Base-by-base conservation (phyloP, 2,113 vertebrate species). In the Shinisaurus crocodilurus region DNA sequence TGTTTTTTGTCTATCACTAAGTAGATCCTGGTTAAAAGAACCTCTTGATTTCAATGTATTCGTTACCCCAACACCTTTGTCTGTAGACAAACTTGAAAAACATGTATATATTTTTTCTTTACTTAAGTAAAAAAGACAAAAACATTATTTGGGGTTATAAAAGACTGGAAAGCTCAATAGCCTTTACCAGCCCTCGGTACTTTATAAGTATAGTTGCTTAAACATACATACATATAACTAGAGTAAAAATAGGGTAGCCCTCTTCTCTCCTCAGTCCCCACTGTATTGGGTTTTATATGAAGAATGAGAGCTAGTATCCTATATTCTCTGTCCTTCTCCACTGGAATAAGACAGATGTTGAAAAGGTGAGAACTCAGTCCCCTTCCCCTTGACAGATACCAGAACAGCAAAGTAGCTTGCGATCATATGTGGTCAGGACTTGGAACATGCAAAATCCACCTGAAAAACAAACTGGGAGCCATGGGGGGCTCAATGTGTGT, bases 1-100 rank as follows among this genome's bases (percentile, higher is more conserved):
- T 84, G 67, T 15, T 88, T 93, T 91, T 87, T 43, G 48, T 89
- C 88, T 87, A 32, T 57, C 72, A 72, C 60, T 88, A 69, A 86
- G 25, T 76, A 91, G 37, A 87, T 67, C 45, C n/a, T 63, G 9
- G 25, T 37, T 23, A 34, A 82, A 60, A 60, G 16, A 27, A 12
- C 32, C 32, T 37, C 16, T 48, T 60, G 8, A 48, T 69, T 70
- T 43, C 37, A 67, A 50, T 48, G 16, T 34, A 16, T 69, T 54
- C 37, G 32, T 74, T 4, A 86, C 7, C 20, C 20, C 60, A 84
- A 69, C 13, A 13, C 12, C 20, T 74, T 25, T 37, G n/a, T 57
- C n/a, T 75, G 7, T 8, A 72, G 18, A 86, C 67, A 75, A 57
- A 10, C 13, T 16, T 27, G 12, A 37, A 9, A 54, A 34, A 69